Conservation (phyloP, 1,140 invertebrate genomes). For the Eulimnadia texana region DNA sequence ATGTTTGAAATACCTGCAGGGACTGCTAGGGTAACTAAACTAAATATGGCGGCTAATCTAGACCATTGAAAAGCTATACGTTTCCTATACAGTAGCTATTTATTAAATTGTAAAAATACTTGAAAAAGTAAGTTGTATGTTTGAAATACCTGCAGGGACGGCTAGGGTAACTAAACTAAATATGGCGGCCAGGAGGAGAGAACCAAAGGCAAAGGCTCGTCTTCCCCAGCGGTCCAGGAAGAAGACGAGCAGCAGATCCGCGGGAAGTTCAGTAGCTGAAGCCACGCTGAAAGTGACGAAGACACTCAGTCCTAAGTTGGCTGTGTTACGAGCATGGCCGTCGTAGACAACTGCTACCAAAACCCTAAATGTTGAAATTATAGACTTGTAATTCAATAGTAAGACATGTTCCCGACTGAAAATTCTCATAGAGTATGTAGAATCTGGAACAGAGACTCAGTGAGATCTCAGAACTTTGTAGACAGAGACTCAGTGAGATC, state of each 20-base stretch:
- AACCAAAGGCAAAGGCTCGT: slow-evolving; percentile 39
- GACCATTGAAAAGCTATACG: no score
- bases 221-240: slow-evolving; percentile 41
- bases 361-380: slow-evolving; percentile 29
- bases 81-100: not conserved
- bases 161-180: slow-evolving; percentile 29
- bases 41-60: no score
- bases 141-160: slow-evolving; percentile 18
- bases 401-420: no score
- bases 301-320: slow-evolving; percentile 38
- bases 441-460: no score
- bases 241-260: slow-evolving; percentile 38
- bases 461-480: no score
- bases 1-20: no score
- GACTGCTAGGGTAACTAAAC: no score
- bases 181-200: slow-evolving; percentile 36
- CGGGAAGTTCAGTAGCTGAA: slow-evolving; percentile 40
- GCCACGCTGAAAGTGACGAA: slow-evolving; percentile 41
- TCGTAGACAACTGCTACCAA: slow-evolving; percentile 45
- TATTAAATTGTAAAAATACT: not conserved
- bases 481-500: no score
- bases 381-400: no score
- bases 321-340: slow-evolving; percentile 43
- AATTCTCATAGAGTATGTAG: no score
- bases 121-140: no score